These are phyloP conservation scores for Hydraecia micacea DNA, from an alignment of 2,888 invertebrate species.

Conservation along the genomic window DNA sequence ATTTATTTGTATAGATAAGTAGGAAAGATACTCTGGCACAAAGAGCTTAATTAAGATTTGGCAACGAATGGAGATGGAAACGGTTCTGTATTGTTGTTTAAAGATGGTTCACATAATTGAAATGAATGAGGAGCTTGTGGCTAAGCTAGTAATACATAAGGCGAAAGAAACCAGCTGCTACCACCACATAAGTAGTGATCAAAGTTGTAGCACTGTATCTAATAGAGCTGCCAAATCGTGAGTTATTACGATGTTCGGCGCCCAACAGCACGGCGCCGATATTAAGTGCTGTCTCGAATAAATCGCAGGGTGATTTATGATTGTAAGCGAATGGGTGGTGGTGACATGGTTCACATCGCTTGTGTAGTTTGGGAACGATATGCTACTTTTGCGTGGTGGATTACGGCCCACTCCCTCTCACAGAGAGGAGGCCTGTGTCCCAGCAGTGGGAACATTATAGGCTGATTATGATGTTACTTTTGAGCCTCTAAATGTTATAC, in stretches of 20 bases:
- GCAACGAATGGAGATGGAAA: neutral
- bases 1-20: no score
- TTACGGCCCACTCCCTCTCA: no score
- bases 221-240: slow-evolving; percentile 48
- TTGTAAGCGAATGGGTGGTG: neutral
- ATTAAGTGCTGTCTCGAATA: slow-evolving; percentile 36
- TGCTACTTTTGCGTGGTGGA: neutral
- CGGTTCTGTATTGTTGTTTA: neutral
- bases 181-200: slow-evolving; percentile 14
- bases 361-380: neutral
- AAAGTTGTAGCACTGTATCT: slow-evolving; percentile 23
- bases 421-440: no score
- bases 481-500: no score
- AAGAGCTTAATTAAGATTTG: neutral
- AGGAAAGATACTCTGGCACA: neutral
- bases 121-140: no score
- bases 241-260: slow-evolving; percentile 36
- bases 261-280: neutral
- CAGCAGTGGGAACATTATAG: no score
- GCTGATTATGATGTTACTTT: neutral
- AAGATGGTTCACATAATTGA: neutral
- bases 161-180: neutral
- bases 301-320: slow-evolving; percentile 40
- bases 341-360: neutral
- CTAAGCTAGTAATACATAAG: no score